Conservation (phyloP, 2,888 invertebrate genomes). For the Geophilus truncorum region DNA sequence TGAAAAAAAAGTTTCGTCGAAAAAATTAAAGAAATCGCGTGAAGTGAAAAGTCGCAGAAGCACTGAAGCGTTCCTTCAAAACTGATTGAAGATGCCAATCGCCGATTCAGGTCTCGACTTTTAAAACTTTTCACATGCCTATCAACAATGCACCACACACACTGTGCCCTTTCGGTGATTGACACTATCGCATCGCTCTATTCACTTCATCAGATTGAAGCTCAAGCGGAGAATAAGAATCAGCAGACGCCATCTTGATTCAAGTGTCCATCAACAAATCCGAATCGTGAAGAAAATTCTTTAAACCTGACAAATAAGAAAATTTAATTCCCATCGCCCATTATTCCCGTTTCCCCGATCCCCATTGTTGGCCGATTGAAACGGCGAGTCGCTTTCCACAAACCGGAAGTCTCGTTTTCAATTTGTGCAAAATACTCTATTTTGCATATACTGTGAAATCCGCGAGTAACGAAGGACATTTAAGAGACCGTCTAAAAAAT, state of each 20-base stretch:
- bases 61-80: too few relatives aligned
- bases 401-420: background rate
- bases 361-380: background rate
- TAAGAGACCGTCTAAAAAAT: too few relatives aligned
- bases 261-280: conserved; percentile 2
- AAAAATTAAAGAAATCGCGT: too few relatives aligned
- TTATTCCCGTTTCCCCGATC: background rate
- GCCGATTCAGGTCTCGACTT: conserved; percentile 14
- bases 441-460: too few relatives aligned
- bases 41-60: too few relatives aligned
- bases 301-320: background rate
- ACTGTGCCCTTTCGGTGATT: background rate
- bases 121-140: conserved; percentile 1
- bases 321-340: background rate
- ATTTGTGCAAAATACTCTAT: too few relatives aligned
- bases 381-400: background rate
- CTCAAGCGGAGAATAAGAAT: background rate
- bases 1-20: background rate
- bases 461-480: too few relatives aligned
- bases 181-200: conserved; percentile 7
- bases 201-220: conserved; percentile 10
- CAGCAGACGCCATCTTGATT: conserved; percentile 20
- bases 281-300: background rate
- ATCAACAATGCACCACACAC: conserved; percentile 21
- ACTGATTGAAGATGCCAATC: conserved; percentile 21